Base-by-base conservation (phyloP, 2,797 vertebrate genomes). In the Channallabes apus region DNA sequence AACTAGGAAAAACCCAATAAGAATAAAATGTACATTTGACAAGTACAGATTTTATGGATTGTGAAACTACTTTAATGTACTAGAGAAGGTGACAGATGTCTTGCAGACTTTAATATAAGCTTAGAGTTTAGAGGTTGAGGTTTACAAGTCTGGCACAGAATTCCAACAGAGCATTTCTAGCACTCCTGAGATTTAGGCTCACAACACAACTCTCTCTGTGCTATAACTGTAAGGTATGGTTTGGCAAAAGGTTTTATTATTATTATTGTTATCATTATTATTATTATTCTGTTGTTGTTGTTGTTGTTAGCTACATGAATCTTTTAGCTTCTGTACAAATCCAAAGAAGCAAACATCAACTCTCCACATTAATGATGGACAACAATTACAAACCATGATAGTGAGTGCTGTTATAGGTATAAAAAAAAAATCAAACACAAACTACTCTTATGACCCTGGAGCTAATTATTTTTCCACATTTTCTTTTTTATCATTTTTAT, bases 21-120 rank as follows among this genome's bases (percentile, higher is more conserved):
- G 12, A 84, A 59, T 46, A n/a, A 62, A 54, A 77, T 24, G 46
- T 8, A 29, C 22, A 54, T 71, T 22, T 82, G 79, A 80, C 41
- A 80, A 51, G 41, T 67, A 29, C 62, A 67, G 15, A 67, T 51
- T 80, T 67, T 22, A 67, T 51, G n/a, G 62, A 67, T 65, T 67
- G 62, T 32, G 46, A 80, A 65, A 51, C 61, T 46, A 51, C 61
- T 77, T 59, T 80, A 80, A 18, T 46, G 35, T 18, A 1, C 12
- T 78, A 24, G 18, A 76, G 75, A 61, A 61, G 4, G 56, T 35
- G 56, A 79, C 41, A 1, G 59, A 62, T 41, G 58, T 15, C 41
- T 32, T 62, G 29, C 32, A 79, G 32, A 18, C 24, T 64, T 24
- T 15, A 64, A 5, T 62, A 41, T 64, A 17, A 61, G 24, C 35